Conservation (phyloP, 92 coral and sea anemone genomes). For the Hydrozoanthus gracilis region DNA sequence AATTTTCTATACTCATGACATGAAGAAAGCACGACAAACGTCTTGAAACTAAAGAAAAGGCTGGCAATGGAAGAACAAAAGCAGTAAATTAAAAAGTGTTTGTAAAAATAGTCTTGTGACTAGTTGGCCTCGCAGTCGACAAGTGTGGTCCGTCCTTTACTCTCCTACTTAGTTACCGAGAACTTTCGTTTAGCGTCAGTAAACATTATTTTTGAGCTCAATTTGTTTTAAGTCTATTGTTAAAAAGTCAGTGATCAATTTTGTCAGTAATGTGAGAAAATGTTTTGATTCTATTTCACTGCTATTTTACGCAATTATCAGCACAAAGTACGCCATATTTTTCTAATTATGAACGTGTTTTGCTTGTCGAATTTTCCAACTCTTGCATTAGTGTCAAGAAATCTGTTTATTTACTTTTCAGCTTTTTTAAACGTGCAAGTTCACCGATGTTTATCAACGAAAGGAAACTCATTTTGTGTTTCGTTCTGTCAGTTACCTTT, state of each 20-base stretch:
- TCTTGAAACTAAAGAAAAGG: too few relatives aligned
- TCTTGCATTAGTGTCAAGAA: constrained; percentile 13
- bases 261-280: constrained; percentile 31
- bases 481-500: neutral
- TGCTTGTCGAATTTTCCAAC: neutral
- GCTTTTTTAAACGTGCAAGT: neutral
- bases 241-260: neutral
- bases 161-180: constrained; percentile 21
- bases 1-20: neutral
- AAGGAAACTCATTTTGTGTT: neutral
- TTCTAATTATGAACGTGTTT: neutral
- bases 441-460: neutral
- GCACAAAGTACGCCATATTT: neutral
- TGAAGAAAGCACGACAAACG: neutral
- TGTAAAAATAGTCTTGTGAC: too few relatives aligned
- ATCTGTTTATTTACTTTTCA: constrained; percentile 30
- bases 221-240: constrained; percentile 4
- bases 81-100: too few relatives aligned
- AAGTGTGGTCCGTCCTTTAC: neutral
- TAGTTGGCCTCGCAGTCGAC: neutral
- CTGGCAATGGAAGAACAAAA: too few relatives aligned
- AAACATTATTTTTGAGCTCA: constrained; percentile 37
- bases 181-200: constrained; percentile 34
- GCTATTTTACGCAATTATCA: neutral
- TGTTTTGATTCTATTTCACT: constrained; percentile 17